phyloP scores from a whole-genome alignment of 2,888 invertebrate genomes.

The Sepioteuthis lessoniana region DNA sequence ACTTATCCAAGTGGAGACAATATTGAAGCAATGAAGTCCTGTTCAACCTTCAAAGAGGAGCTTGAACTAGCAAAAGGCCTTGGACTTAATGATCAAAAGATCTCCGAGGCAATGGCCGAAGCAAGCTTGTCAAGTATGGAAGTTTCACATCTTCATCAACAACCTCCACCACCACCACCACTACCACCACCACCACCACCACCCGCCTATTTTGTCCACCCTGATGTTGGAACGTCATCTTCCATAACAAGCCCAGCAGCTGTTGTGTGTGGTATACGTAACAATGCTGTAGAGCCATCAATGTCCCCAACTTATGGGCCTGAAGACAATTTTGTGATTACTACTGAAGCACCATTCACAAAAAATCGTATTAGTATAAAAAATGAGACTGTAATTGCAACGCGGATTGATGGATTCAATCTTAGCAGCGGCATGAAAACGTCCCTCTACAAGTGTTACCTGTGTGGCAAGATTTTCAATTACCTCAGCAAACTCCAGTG shows the following conservation, averaged over 20 bases:
- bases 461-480: constrained; percentile 71
- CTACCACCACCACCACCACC: constrained; percentile 24
- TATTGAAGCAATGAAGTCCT: not conserved
- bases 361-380: constrained; percentile 60
- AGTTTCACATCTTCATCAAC: constrained; percentile 34
- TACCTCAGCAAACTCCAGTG: constrained; percentile 68
- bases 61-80: constrained; percentile 43
- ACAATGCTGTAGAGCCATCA: not conserved
- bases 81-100: constrained; percentile 44
- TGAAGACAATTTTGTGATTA: constrained; percentile 41
- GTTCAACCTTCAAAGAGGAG: constrained; percentile 35
- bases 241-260: constrained; percentile 1
- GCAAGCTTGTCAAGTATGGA: constrained; percentile 37
- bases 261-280: not conserved
- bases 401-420: constrained; percentile 70
- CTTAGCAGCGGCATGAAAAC: constrained; percentile 63
- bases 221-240: constrained; percentile 36
- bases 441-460: constrained; percentile 73
- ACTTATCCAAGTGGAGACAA: not conserved
- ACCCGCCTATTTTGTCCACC: not conserved
- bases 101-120: constrained; percentile 42
- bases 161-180: not conserved
- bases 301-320: not conserved
- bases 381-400: constrained; percentile 71
- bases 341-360: constrained; percentile 47